Evolutionary conservation across 2,797 vertebrate genomes (phyloP).

Genomic region (Sparus aurata): DNA sequence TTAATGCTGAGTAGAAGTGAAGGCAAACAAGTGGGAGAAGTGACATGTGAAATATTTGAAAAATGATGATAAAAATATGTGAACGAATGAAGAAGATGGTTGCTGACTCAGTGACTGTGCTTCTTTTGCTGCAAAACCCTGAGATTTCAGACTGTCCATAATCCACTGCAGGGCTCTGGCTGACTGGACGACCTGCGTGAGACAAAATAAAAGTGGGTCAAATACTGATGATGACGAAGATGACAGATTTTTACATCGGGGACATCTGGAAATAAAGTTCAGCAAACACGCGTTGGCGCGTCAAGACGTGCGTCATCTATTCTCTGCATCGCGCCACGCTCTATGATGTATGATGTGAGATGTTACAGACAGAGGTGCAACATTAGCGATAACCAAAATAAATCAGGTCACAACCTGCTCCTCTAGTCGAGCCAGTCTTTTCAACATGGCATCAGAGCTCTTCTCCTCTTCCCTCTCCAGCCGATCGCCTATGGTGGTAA

Average conservation of each 20-base stretch:
- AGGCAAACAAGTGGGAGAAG: neutral
- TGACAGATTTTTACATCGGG: neutral
- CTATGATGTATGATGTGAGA: neutral
- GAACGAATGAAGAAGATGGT: conserved; percentile 13
- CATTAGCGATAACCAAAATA: conserved; percentile 21
- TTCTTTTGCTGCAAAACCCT: conserved; percentile 78
- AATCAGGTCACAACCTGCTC: conserved; percentile 88
- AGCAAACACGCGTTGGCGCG: neutral
- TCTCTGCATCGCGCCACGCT: neutral
- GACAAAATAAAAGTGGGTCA: conserved; percentile 43
- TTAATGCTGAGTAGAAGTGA: neutral
- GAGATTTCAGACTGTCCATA: conserved; percentile 85
- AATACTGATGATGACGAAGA: conserved; percentile 3
- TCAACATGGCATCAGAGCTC: conserved; percentile 77
- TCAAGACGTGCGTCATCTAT: conserved; percentile 10
- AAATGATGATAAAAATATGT: neutral
- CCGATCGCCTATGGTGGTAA: conserved; percentile 84
- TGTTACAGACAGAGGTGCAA: conserved; percentile 32
- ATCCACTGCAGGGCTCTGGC: conserved; percentile 90
- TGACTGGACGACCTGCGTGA: conserved; percentile 85
- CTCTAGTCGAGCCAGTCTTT: conserved; percentile 88
- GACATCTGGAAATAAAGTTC: conserved; percentile 2
- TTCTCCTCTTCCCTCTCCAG: conserved; percentile 86
- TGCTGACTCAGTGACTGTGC: conserved; percentile 83
- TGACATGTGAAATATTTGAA: neutral